Conservation (phyloP, 2,797 vertebrate genomes). For the Columba guinea region DNA sequence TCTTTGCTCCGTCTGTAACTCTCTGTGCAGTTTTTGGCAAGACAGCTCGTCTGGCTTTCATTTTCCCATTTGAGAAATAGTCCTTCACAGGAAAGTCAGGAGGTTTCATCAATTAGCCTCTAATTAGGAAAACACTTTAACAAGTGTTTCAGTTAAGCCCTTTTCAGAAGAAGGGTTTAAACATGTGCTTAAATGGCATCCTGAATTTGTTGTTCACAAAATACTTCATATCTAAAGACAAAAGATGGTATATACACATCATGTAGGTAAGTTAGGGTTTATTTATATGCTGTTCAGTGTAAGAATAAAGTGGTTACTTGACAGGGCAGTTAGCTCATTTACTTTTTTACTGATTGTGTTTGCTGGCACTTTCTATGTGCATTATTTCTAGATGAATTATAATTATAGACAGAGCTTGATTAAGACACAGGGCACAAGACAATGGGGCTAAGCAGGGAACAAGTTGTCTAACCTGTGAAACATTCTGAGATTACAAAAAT, state of each 20-base stretch:
- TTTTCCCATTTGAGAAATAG: conserved; percentile 2
- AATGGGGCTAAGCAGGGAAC: neutral
- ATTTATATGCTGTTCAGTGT: neutral
- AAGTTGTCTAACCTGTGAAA: neutral
- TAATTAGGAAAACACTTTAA: neutral
- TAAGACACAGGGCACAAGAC: neutral
- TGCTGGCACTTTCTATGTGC: neutral
- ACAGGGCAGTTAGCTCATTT: neutral
- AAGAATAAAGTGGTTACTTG: neutral
- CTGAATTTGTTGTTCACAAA: neutral
- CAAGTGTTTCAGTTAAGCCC: neutral
- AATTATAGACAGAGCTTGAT: neutral
- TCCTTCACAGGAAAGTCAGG: neutral
- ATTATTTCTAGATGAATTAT: neutral
- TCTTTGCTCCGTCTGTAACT: neutral
- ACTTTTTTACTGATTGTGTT: neutral
- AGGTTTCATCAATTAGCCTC: neutral
- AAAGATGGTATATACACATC: neutral
- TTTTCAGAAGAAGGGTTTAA: neutral
- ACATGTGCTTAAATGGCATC: neutral
- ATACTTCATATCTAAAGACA: neutral
- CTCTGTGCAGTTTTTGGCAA: neutral
- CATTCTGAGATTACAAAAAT: conserved; percentile 1
- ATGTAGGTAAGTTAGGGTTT: neutral
- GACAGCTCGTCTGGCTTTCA: neutral